A percentile compares a stretch with the other conserved stretches of the same genome.
Evolutionary conservation across 2,888 invertebrate genomes (phyloP).

Genomic region (Yponomeuta evonymella): DNA sequence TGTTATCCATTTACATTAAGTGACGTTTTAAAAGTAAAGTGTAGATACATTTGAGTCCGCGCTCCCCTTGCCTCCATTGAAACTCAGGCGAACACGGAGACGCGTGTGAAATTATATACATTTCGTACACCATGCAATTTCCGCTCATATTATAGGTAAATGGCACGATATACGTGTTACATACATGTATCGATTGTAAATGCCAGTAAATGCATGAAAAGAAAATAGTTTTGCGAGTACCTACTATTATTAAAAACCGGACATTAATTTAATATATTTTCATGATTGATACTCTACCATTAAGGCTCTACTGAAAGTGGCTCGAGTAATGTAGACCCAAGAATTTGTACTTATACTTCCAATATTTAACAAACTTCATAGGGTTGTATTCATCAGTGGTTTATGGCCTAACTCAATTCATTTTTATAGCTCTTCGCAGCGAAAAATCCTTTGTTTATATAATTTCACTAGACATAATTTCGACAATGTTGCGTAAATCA

Average conservation of each 20-base stretch:
- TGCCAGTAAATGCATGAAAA: not conserved
- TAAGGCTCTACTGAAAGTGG: not conserved
- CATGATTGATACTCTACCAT: not conserved
- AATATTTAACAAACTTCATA: not conserved
- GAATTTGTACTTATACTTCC: not conserved
- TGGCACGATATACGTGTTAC: not conserved
- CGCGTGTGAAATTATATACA: not conserved
- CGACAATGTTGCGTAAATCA: not conserved
- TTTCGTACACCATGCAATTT: not conserved
- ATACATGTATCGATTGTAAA: not conserved
- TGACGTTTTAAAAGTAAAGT: constrained; percentile 29
- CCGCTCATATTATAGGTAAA: not conserved
- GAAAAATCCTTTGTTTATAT: not conserved
- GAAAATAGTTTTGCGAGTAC: not conserved
- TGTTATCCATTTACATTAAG: constrained; percentile 38
- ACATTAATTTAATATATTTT: not conserved
- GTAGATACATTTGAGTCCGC: not conserved
- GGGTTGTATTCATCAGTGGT: constrained; percentile 4
- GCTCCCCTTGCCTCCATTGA: not conserved
- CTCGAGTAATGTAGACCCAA: not conserved
- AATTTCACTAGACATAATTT: not conserved
- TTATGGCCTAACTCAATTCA: not conserved
- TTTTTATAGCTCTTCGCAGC: constrained; percentile 8
- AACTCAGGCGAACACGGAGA: not conserved
- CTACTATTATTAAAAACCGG: not conserved